These are phyloP conservation scores for Balaenoptera acutorostrata DNA, from an alignment of 2,113 vertebrate genomes.

Conservation along the genomic window DNA sequence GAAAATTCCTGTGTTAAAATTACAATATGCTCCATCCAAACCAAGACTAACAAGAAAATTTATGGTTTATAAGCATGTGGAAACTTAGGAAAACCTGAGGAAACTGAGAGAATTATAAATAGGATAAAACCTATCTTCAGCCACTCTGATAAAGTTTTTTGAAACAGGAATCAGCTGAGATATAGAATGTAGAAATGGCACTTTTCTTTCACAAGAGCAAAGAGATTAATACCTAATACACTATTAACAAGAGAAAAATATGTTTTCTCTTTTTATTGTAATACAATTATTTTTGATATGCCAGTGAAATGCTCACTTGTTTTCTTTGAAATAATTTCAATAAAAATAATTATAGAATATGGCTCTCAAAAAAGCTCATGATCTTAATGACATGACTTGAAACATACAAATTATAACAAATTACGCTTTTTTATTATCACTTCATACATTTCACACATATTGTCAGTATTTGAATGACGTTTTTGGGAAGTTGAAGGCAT, in stretches of 20 bases:
- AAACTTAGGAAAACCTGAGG: neutral
- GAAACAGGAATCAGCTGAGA: neutral
- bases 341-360: neutral
- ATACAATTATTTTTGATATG: neutral
- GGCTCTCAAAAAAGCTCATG: neutral
- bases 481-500: neutral
- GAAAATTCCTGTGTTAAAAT: neutral
- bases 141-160: neutral
- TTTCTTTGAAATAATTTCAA: constrained; percentile 11
- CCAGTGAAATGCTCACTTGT: neutral
- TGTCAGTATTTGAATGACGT: neutral
- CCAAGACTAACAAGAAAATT: neutral
- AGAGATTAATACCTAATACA: neutral
- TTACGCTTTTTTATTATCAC: neutral
- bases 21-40: neutral
- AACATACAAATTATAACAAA: neutral
- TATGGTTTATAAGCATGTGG: neutral
- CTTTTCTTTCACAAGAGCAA: neutral
- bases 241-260: neutral
- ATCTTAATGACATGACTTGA: neutral
- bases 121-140: neutral
- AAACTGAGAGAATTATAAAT: neutral
- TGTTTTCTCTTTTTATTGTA: neutral
- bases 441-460: neutral
- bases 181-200: neutral